phyloP scores from a whole-genome alignment of 2,113 vertebrate genomes.

The Paradisaea rubra region DNA sequence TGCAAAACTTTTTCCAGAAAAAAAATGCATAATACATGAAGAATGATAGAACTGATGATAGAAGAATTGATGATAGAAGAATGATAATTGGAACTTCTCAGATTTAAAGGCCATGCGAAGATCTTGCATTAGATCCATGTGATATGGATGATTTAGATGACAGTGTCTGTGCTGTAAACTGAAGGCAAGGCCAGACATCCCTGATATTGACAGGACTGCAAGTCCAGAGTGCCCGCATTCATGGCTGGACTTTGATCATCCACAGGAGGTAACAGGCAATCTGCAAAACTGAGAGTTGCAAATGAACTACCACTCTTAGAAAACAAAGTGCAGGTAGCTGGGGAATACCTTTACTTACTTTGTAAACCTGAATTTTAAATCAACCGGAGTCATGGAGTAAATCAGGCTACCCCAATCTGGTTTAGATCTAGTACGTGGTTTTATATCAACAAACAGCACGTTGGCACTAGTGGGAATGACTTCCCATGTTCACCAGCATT shows the following conservation, averaged over 20 bases:
- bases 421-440: background rate
- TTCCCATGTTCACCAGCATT: background rate
- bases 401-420: background rate
- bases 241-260: background rate
- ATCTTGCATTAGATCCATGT: background rate
- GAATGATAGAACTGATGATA: background rate
- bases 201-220: background rate
- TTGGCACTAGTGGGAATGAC: background rate
- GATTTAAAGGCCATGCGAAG: background rate
- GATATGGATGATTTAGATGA: background rate
- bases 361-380: background rate
- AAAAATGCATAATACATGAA: background rate
- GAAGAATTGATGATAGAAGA: background rate
- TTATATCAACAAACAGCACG: background rate
- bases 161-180: background rate
- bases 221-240: background rate
- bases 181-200: background rate
- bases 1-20: background rate
- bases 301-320: background rate
- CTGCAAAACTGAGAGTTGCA: background rate
- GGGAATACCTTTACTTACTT: background rate
- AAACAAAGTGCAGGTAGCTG: background rate
- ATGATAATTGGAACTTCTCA: background rate
- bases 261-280: background rate
- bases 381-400: background rate